Conservation (phyloP, 2,888 invertebrate genomes). For the Lucinisca nassula region DNA sequence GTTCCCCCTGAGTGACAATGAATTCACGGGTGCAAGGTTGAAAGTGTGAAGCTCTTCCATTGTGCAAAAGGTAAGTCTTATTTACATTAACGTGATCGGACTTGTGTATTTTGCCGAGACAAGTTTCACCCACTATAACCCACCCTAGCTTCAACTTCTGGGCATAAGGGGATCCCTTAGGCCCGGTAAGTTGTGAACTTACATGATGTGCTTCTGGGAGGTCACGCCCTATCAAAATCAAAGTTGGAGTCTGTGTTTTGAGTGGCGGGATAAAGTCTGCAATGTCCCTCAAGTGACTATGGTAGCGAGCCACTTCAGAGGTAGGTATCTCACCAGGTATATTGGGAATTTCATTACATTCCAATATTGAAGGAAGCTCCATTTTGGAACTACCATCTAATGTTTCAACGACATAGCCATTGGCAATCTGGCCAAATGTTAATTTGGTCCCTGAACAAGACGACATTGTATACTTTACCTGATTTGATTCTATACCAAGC, state of each 20-base stretch:
- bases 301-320: slow-evolving; percentile 24
- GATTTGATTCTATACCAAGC: not conserved
- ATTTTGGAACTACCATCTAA: slow-evolving; percentile 14
- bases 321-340: slow-evolving; percentile 48
- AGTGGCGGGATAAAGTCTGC: slow-evolving; percentile 20
- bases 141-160: slow-evolving; percentile 45
- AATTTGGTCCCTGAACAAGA: not conserved
- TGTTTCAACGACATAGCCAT: slow-evolving; percentile 41
- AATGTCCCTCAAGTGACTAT: slow-evolving; percentile 33
- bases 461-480: not conserved
- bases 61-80: slow-evolving; percentile 22
- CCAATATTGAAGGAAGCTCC: slow-evolving; percentile 14
- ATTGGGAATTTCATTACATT: slow-evolving; percentile 42
- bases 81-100: slow-evolving; percentile 26
- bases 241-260: slow-evolving; percentile 6
- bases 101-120: slow-evolving; percentile 23
- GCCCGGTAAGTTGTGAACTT: slow-evolving; percentile 37
- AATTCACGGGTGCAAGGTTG: slow-evolving; percentile 32
- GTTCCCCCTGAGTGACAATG: not conserved
- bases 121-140: slow-evolving; percentile 43
- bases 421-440: slow-evolving; percentile 23
- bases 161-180: slow-evolving; percentile 32
- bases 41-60: slow-evolving; percentile 20
- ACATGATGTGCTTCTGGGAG: slow-evolving; percentile 45
- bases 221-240: slow-evolving; percentile 49